phyloP scores from a whole-genome alignment of 2,888 invertebrate species.

The Melieria crassipennis region DNA sequence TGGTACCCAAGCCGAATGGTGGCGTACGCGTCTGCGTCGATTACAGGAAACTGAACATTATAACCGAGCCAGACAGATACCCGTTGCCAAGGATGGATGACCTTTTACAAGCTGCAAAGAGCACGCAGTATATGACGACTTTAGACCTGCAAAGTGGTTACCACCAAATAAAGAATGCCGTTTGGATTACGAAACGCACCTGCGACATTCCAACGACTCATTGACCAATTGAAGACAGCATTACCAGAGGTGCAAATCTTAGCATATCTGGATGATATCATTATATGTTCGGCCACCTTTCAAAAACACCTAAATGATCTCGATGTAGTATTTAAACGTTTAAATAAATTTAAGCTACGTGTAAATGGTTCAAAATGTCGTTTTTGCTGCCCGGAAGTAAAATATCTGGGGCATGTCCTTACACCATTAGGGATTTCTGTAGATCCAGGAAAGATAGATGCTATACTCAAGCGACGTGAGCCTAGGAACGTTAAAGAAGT shows the following conservation, averaged over 20 bases:
- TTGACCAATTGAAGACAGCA: neutral
- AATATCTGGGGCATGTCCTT: conserved; percentile 4
- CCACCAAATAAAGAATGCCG: conserved; percentile 40
- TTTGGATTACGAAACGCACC: conserved; percentile 41
- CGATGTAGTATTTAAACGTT: neutral
- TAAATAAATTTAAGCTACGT: neutral
- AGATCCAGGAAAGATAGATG: conserved; percentile 9
- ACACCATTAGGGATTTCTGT: neutral
- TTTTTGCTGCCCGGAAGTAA: conserved; percentile 7
- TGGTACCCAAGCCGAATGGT: conserved; percentile 53
- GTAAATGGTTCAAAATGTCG: neutral
- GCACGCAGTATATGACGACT: conserved; percentile 47
- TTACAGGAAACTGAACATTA: conserved; percentile 51
- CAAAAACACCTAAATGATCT: conserved; percentile 9
- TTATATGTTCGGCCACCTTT: neutral
- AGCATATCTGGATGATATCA: conserved; percentile 10
- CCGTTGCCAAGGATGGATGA: conserved; percentile 61
- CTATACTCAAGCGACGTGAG: neutral
- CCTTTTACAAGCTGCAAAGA: conserved; percentile 53
- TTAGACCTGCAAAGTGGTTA: conserved; percentile 39
- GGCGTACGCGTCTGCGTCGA: conserved; percentile 49
- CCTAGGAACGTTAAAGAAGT: no score
- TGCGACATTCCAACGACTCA: conserved; percentile 36
- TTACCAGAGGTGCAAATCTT: neutral
- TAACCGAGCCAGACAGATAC: conserved; percentile 47